Conservation (phyloP, 2,113 vertebrate genomes). For the Lucifuga dentata region DNA sequence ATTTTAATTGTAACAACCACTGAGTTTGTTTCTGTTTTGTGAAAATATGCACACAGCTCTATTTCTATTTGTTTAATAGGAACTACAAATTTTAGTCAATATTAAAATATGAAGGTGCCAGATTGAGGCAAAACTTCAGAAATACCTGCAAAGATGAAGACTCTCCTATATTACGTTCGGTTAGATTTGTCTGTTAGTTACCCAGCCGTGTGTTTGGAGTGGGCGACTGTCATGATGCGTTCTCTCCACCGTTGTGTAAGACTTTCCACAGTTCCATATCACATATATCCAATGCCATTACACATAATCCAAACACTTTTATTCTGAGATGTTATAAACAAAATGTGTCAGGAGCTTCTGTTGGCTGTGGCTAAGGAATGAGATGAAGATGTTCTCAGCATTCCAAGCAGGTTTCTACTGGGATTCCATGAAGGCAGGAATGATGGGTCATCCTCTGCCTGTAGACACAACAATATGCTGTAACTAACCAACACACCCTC, state of each 20-base stretch:
- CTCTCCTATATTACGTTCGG: too few species aligned
- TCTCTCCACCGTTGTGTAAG: slow-evolving; percentile 40
- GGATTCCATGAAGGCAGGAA: slow-evolving; percentile 36
- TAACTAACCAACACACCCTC: slow-evolving; percentile 43
- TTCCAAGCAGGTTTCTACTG: slow-evolving; percentile 49
- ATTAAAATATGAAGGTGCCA: too few species aligned
- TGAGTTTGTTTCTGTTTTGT: too few species aligned
- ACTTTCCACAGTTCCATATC: slow-evolving; percentile 55
- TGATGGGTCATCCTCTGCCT: slow-evolving; percentile 21
- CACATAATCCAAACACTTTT: slow-evolving; percentile 57
- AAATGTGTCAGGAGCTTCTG: slow-evolving; percentile 15
- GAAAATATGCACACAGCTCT: too few species aligned
- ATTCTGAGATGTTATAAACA: slow-evolving; percentile 45
- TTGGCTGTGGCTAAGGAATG: not conserved
- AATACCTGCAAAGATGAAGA: too few species aligned
- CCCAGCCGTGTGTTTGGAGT: slow-evolving; percentile 41
- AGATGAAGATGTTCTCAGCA: slow-evolving; percentile 47
- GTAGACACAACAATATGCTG: slow-evolving; percentile 73
- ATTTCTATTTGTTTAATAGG: too few species aligned
- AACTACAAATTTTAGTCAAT: too few species aligned
- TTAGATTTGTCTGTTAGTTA: slow-evolving; percentile 10
- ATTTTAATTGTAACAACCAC: too few species aligned
- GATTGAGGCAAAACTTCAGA: too few species aligned
- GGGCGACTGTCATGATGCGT: slow-evolving; percentile 39
- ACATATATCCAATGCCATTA: slow-evolving; percentile 30